Percentiles rank a stretch among this genome's conserved stretches.
These are phyloP conservation scores for Xylota segnis DNA, from an alignment of 2,888 invertebrate genomes.

Conservation along the genomic window DNA sequence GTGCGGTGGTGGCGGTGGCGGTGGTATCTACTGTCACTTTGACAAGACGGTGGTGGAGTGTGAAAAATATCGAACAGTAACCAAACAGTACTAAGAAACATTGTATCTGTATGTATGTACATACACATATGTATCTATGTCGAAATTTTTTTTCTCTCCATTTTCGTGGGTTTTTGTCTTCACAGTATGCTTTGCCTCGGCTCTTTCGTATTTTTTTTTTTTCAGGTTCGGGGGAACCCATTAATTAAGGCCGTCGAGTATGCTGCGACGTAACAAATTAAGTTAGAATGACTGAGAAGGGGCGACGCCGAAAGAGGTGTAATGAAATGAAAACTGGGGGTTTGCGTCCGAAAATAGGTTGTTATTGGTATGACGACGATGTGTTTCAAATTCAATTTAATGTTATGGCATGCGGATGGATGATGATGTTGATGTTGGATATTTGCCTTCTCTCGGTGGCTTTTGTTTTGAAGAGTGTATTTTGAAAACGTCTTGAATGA, in stretches of 20 bases:
- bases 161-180: slow-evolving; percentile 44
- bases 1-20: neutral
- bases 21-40: slow-evolving; percentile 56
- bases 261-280: slow-evolving; percentile 66
- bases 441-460: slow-evolving; percentile 3
- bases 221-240: slow-evolving; percentile 68
- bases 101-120: slow-evolving; percentile 38
- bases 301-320: neutral
- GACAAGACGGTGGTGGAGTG: slow-evolving; percentile 61
- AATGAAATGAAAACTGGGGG: slow-evolving; percentile 39
- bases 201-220: slow-evolving; percentile 39
- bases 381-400: slow-evolving; percentile 59
- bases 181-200: neutral
- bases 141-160: slow-evolving; percentile 37
- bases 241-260: slow-evolving; percentile 68
- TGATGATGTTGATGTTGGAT: slow-evolving; percentile 49
- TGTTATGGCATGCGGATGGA: slow-evolving; percentile 64
- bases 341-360: slow-evolving; percentile 63
- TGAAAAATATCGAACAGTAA: slow-evolving; percentile 50
- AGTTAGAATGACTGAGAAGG: slow-evolving; percentile 33
- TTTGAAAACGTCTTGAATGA: neutral
- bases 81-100: slow-evolving; percentile 25
- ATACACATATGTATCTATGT: slow-evolving; percentile 24
- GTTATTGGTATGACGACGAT: slow-evolving; percentile 49
- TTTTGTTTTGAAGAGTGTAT: slow-evolving; percentile 24